Base-by-base conservation (phyloP, 2,113 vertebrate genomes). In the Labrus mixtus region DNA sequence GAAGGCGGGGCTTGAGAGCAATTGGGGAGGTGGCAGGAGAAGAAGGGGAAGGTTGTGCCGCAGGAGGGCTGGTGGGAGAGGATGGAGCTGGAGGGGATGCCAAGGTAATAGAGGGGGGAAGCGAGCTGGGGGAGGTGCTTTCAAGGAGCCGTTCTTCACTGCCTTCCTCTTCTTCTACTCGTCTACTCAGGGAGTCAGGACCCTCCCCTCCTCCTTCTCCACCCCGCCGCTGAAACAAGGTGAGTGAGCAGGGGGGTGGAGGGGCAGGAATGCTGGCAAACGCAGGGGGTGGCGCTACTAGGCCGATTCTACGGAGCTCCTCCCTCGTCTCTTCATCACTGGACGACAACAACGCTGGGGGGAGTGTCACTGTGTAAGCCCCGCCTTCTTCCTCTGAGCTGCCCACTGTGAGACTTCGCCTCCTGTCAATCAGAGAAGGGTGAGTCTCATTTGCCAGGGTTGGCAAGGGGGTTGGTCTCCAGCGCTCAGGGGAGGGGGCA, bases 271-370 rank as follows among this genome's bases (percentile, higher is more conserved):
- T 87, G 90, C 82, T 96, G 11, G 95, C 93, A 33, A 99, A 99
- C 78, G 95, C 97, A 1, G 97, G 95, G 0, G 98, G 98, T 8
- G 98, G 98, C 1, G 97, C 95, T 78, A 99, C 97, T 68, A 99
- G 93, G 64, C 98, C 98, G 3, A 99, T 99, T 81, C 96, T 96
- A 50, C 97, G 96, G 68, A 99, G 94, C 88, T 99, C 98, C 87
- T 98, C 98, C 76, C 98, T 87, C 2, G 98, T 99, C 90, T 99
- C 98, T 88, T 99, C 98, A 0, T 99, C 98, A 0, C 98, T 99
- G 1, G 98, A 99, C 3, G 98, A 98, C 82, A 99, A 73, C 87
- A 98, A 93, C 0, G 97, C 97, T 0, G 97, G 97, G 0, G 98
- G 98, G 62, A 99, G 95, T 36, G 96, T 97, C 6, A 98, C 96